Percentiles rank a stretch among this genome's conserved stretches.
Evolutionary conservation across 2,113 vertebrate species (phyloP).

Genomic region (Microcebus lehilahytsara): DNA sequence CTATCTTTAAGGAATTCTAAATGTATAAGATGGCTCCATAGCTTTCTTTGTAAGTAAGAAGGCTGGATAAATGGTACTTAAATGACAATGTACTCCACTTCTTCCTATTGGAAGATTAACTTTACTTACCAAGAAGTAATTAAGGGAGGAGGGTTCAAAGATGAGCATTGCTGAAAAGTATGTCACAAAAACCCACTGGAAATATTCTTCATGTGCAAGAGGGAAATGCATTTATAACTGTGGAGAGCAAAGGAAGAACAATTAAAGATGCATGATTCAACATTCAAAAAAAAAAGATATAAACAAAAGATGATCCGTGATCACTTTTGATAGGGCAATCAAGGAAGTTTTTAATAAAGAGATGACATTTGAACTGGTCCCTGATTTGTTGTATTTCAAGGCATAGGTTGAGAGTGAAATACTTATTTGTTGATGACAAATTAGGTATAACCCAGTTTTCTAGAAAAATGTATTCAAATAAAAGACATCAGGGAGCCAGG

Average conservation of each 20-base stretch:
- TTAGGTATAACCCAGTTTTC: not conserved
- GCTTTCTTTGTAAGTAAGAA: constrained; percentile 21
- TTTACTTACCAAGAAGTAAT: constrained; percentile 33
- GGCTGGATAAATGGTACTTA: not conserved
- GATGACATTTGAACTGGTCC: not conserved
- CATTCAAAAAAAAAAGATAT: not conserved
- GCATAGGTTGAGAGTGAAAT: not conserved
- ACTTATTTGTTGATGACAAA: not conserved
- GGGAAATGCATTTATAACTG: not conserved
- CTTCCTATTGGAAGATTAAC: constrained; percentile 29
- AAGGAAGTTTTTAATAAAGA: not conserved
- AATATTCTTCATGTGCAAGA: not conserved
- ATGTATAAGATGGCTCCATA: not conserved
- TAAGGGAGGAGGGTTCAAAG: not conserved
- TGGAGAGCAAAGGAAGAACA: constrained; percentile 12
- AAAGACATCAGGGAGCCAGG: not conserved
- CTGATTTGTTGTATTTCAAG: constrained; percentile 6
- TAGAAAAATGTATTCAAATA: not conserved
- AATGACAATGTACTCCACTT: not conserved
- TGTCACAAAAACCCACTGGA: not conserved
- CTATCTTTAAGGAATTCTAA: not conserved
- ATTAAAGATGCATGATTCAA: not conserved
- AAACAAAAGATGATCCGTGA: not conserved
- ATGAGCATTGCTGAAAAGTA: not conserved
- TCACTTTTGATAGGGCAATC: not conserved